Base-by-base conservation (phyloP, 2,113 vertebrate genomes). In the Thryonomys swinderianus region DNA sequence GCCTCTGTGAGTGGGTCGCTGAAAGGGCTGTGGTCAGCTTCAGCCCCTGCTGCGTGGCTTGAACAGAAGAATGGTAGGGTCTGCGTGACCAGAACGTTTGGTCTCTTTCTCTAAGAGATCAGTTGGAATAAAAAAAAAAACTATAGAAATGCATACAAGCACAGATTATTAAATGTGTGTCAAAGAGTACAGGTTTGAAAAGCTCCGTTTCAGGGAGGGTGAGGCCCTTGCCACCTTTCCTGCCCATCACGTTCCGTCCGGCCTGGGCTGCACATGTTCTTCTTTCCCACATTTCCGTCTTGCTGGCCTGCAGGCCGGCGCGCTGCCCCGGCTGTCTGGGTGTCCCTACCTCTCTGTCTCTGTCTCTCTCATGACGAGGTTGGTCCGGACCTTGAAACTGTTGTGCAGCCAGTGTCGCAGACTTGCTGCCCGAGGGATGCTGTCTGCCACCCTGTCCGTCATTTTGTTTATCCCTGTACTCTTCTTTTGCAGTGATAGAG, bases 61-160 rank as follows among this genome's bases (percentile, higher is more conserved):
- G 79, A 93, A 61, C 20, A 37, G 67, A 88, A 93, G 76, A 90
- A 62, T 93, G 64, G 64, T 66, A 76, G 74, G 48, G 13, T 88
- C 88, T 93, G 25, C 37, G 42, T 90, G 37, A 45, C 7, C 30
- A 89, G 76, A 37, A 92, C 64, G n/a, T 23, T 66, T 85, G 11
- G 5, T 91, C 55, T 69, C 21, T 94, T 90, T 78, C 81, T 37
- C 25, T 20, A 73, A 18, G 93, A 34, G 93, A 91, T 93, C 27
- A 93, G 73, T 94, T 95, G 69, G 42, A 88, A 90, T 94, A 83
- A 11, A 27, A 76, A 91, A 61, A 67, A 93, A 69, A 32, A 40
- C 9, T 16, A 48, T 51, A 42, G 57, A 76, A 93, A 87, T 84
- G 57, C 34, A 34, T 57, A 27, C 23, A 59, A 84, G 42, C 80